Evolutionary conservation across 2,888 invertebrate genomes (phyloP), one percentile per base, ranked within the genome.

Genomic region (Sminthurinus aureus): DNA sequence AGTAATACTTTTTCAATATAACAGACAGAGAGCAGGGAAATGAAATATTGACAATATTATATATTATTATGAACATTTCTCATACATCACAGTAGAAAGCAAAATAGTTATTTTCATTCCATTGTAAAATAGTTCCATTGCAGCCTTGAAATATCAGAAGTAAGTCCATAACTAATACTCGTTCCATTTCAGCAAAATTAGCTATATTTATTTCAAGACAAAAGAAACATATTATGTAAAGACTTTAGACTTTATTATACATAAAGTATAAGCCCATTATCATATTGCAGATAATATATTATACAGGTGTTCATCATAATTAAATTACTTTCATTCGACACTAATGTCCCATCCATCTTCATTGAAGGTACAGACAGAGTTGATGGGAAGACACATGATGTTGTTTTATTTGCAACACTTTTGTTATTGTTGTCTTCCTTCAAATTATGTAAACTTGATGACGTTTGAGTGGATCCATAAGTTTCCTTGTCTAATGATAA

Each of bases 61-160:
- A 38, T 6, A 38, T 9, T 58, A 58, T 58, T 6, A 58, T 58
- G 15, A 58, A 18, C 9, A 58, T 6, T 58, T n/a, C 26, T 6
- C 64, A 58, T 81, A 81, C 81, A 20, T 81, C 81, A n/a, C 75
- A 18, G n/a, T 66, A 74, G 52, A 76, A 77, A 12, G 50, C 76
- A 67, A 77, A 82, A n/a, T 52, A 67, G 18, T 76, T 77, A 51
- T 77, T 69, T 22, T 82, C 71, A 51, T 58, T 69, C 12, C n/a
- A 82, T 18, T 76, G 82, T 13, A 82, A 24, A 13, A 76, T 51
- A 11, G 82, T 67, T 6, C 82, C 82, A 18, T 52, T 75, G 24
- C 75, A 76, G 11, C 82, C 82, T 67, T 82, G 82, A n/a, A 75
- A 82, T 38, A 76, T 69, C 0, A 82, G 77, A 6, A 82, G 69